A percentile compares a stretch with the other conserved stretches of the same genome.
phyloP scores from a whole-genome alignment of 2,797 vertebrate species.

The Novumbra hubbsi region DNA sequence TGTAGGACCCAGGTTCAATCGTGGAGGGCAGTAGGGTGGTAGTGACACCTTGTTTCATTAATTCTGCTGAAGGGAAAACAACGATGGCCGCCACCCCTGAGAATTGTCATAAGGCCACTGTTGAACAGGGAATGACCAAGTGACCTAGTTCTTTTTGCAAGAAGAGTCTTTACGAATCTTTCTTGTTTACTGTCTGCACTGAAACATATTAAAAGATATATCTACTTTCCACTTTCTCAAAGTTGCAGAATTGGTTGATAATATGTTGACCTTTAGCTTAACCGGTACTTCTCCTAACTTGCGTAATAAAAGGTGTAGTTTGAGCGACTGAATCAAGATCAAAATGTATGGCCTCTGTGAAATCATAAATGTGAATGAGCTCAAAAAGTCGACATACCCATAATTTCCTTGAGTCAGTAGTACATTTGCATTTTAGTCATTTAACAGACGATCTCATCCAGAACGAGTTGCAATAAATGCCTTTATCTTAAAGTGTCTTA shows the following conservation, averaged over 20 bases:
- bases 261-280: too few relatives aligned
- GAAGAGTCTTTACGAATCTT: not conserved
- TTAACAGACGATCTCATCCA: too few relatives aligned
- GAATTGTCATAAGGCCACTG: constrained; percentile 10
- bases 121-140: constrained; percentile 20
- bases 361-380: not conserved
- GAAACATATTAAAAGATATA: not conserved
- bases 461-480: too few relatives aligned
- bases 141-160: constrained; percentile 11
- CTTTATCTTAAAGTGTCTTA: too few relatives aligned
- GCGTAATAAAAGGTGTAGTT: not conserved
- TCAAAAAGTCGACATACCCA: too few relatives aligned
- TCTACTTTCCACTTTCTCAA: not conserved
- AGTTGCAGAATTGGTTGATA: not conserved
- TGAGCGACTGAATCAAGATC: not conserved
- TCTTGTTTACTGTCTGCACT: constrained; percentile 4
- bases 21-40: not conserved
- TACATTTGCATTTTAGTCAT: too few relatives aligned
- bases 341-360: not conserved
- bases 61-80: not conserved
- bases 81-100: not conserved
- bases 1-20: not conserved
- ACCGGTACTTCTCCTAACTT: not conserved
- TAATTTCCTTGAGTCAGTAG: too few relatives aligned
- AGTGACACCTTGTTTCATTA: not conserved